These are phyloP conservation scores for Philopotamus ludificatus DNA, from an alignment of 1,140 invertebrate species.

Conservation along the genomic window DNA sequence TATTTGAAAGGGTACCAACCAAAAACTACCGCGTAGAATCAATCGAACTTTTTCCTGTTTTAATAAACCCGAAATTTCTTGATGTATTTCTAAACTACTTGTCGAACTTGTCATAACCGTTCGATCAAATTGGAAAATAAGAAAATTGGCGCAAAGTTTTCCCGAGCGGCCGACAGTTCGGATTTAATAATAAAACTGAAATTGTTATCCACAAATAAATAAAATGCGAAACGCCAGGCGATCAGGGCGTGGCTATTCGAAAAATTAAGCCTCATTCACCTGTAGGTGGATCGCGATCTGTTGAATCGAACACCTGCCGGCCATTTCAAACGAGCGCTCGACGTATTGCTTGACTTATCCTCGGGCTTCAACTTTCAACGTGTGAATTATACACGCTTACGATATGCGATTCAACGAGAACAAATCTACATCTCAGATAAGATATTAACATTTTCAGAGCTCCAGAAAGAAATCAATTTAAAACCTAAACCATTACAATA, in stretches of 20 bases:
- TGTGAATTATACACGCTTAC: not conserved
- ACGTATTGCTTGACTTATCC: not conserved
- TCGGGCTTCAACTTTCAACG: not conserved
- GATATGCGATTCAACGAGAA: too few relatives aligned
- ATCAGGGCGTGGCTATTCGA: not conserved
- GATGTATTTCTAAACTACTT: not conserved
- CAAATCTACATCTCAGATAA: too few relatives aligned
- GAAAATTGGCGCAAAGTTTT: not conserved
- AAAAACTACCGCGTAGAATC: too few relatives aligned
- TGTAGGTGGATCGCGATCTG: not conserved
- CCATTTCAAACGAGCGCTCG: not conserved
- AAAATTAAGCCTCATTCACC: not conserved
- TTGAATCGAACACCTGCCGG: not conserved
- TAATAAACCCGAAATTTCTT: too few relatives aligned
- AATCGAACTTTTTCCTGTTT: too few relatives aligned
- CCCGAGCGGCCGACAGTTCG: not conserved
- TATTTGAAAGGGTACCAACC: too few relatives aligned
- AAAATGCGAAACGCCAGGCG: not conserved
- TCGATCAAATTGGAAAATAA: not conserved
- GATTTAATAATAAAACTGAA: too few relatives aligned
- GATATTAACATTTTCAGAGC: too few relatives aligned
- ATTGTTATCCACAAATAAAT: too few relatives aligned
- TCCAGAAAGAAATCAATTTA: too few relatives aligned
- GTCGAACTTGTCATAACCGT: not conserved
- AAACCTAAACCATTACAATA: too few relatives aligned